phyloP scores from a whole-genome alignment of 2,113 vertebrate genomes.

The Uria aalge region DNA sequence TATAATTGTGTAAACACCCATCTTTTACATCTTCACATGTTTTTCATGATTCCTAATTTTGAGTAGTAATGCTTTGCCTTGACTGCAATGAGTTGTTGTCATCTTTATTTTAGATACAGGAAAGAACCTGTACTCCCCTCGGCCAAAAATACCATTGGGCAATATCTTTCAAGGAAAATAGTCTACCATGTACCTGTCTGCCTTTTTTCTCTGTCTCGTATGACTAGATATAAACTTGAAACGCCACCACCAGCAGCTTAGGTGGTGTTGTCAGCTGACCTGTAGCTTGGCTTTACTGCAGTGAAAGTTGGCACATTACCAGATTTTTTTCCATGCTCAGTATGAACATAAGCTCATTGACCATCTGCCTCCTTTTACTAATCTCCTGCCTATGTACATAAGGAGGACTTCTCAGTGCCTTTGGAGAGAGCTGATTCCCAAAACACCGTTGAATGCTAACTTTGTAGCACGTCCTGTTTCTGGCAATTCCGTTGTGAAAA shows the following conservation, averaged over 20 bases:
- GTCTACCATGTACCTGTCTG: neutral
- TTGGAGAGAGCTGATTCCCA: neutral
- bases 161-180: neutral
- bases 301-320: neutral
- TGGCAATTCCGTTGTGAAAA: neutral
- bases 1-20: neutral
- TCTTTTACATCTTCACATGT: neutral
- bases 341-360: slow-evolving; percentile 22
- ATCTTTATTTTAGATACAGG: neutral
- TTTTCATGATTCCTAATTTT: neutral
- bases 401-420: neutral
- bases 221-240: neutral
- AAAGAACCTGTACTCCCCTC: neutral
- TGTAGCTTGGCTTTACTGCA: neutral
- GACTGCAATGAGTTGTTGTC: neutral
- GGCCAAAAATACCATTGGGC: neutral
- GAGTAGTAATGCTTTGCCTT: neutral
- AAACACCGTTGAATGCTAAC: accelerated
- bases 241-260: neutral
- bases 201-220: neutral
- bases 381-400: neutral
- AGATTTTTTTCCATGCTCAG: neutral
- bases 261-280: neutral
- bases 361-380: slow-evolving; percentile 21
- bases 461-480: accelerated